Evolutionary conservation across 2,113 vertebrate genomes (phyloP), one percentile per base, ranked within the genome.

Genomic region (Heptranchias perlo): DNA sequence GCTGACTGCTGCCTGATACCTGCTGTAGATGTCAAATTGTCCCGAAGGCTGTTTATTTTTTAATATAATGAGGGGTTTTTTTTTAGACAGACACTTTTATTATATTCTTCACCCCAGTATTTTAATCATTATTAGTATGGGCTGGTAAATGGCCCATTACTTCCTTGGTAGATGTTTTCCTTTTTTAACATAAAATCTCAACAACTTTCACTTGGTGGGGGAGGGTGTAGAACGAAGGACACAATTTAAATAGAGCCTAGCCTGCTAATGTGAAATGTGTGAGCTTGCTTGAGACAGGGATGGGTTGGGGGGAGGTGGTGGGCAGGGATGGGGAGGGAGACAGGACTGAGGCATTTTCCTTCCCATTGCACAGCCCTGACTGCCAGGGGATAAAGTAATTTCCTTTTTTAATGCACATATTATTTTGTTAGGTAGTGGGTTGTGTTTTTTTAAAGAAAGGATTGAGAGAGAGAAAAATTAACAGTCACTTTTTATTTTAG

Each of bases 291-390:
- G 89, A 96, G 96, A 73, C 96, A 93, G 89, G 86, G 89, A 73
- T 0, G 0, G n/a, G 92, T 0, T n/a, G 44, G 84, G 61, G 96
- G 96, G 61, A 96, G 35, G 31, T 39, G 14, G 67, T 6, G 54
- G 0, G 16, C 86, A 69, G 62, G 4, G 58, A 96, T 97, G 97
- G 97, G 97, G 97, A 97, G 97, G 97, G 0, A 0, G 67, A 5
- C 95, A 97, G 96, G 96, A 96, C 96, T 97, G 97, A 97, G 97
- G 97, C 97, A 97, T 97, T 97, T 97, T 49, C 64, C 23, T 95
- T 31, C 25, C 18, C 18, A 44, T 4, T 47, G 44, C 64, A 95
- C 10, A 69, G 10, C 39, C 8, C 21, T 49, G 61, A 64, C 61
- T 64, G 61, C 21, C 54, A 44, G 39, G 61, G 91, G 7, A 44